Evolutionary conservation across 2,888 invertebrate genomes (phyloP), one percentile per base, ranked within the genome.

Genomic region (Catonia carolina): DNA sequence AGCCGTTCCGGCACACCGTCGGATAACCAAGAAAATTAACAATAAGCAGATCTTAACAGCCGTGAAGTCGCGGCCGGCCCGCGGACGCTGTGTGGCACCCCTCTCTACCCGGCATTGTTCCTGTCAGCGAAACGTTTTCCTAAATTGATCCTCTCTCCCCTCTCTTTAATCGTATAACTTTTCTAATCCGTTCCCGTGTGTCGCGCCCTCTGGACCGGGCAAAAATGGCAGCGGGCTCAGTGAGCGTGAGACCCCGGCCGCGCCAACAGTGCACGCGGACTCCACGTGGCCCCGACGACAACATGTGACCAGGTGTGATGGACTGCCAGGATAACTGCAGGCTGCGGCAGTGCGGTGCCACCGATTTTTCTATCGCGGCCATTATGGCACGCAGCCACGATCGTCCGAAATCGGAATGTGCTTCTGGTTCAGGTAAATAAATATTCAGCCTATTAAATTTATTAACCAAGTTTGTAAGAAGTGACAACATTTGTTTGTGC

Each of bases 291-390:
- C 31, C 7, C 41, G 22, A 6, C 45, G 23, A 2, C 45, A 22
- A 45, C 45, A 27, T 45, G 45, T 45, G 45, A 45, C 45, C 42
- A 22, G 23, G 45, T 27, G 45, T 27, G 45, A 45, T 45, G 45
- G 45, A 45, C 45, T 45, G 45, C 45, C 47, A 56, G 17, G 54
- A 57, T 31, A 51, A 60, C 36, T 58, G 58, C 39, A 45, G 53
- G 42, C 41, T 52, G 31, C 37, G 52, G 27, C 52, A 37, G 37
- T 52, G 52, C 27, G 58, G 63, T 55, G 91, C 92, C 74, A 94
- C 94, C 63, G 94, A 94, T 78, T 95, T 95, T 79, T 92, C 92
- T 74, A 94, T 94, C 69, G 93, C 92, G 62, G 93, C 93, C 68
- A 93, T 95, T 73, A 94, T 95, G 90, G 89, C 91, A 71, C 78